These are phyloP conservation scores for Drosophila equinoxialis DNA, from an alignment of 1,140 invertebrate genomes.

Conservation along the genomic window DNA sequence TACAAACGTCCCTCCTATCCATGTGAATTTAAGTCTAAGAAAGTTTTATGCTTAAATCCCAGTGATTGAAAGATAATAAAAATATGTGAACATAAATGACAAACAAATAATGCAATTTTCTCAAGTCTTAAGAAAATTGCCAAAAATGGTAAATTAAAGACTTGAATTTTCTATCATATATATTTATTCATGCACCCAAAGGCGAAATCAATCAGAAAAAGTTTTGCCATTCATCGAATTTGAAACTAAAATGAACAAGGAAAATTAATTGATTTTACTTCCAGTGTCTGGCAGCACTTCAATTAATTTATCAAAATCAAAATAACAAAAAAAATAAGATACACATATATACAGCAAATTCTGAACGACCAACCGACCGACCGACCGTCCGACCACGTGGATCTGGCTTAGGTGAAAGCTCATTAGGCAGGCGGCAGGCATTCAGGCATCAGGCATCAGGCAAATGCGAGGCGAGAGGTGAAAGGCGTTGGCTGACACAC, in stretches of 20 bases:
- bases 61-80: slow-evolving; percentile 10
- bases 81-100: neutral
- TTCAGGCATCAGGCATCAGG: no score
- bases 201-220: neutral
- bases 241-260: neutral
- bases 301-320: slow-evolving; percentile 10
- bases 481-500: slow-evolving; percentile 47
- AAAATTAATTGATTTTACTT: slow-evolving; percentile 2
- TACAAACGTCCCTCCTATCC: neutral
- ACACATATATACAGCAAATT: slow-evolving; percentile 12
- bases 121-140: neutral
- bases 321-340: neutral
- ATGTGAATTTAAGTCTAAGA: neutral
- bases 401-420: slow-evolving; percentile 27
- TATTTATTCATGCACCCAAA: neutral
- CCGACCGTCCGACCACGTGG: neutral
- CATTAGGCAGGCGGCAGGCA: slow-evolving; percentile 47
- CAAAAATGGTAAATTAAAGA: neutral
- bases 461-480: no score
- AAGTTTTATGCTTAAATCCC: neutral
- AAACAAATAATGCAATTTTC: neutral
- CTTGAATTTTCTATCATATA: neutral
- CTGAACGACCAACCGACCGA: neutral
- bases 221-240: neutral
- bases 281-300: neutral